phyloP scores from a whole-genome alignment of 2,888 invertebrate genomes.

The Standfussiana lucernea region DNA sequence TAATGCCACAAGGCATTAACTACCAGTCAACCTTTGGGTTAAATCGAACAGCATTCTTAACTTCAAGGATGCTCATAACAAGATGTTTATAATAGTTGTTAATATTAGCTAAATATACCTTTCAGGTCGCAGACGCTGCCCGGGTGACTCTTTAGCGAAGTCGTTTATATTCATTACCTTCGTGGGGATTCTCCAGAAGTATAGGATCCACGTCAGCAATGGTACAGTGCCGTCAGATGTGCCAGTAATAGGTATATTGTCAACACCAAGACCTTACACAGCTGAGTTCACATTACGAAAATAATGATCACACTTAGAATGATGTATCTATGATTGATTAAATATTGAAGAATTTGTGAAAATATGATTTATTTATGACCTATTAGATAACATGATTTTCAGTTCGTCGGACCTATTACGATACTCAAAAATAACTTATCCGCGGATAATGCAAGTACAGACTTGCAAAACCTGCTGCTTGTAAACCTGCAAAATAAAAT shows the following conservation, averaged over 20 bases:
- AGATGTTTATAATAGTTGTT: conserved; percentile 8
- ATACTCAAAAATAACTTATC: neutral
- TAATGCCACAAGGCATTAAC: neutral
- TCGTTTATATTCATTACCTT: conserved; percentile 91
- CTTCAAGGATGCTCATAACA: too few species aligned
- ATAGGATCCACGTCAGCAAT: conserved; percentile 76
- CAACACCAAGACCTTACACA: conserved; percentile 78
- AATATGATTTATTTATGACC: conserved; percentile 18
- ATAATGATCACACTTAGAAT: conserved; percentile 26
- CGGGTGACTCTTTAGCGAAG: conserved; percentile 92
- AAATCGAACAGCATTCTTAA: neutral
- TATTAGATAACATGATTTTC: neutral
- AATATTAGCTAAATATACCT: conserved; percentile 61
- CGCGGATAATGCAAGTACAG: neutral
- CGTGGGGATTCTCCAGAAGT: conserved; percentile 91
- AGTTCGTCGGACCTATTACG: neutral
- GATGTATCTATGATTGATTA: conserved; percentile 38
- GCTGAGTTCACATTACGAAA: conserved; percentile 78
- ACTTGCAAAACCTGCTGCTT: too few species aligned
- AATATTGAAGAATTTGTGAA: conserved; percentile 8
- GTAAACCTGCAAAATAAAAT: neutral
- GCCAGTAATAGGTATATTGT: conserved; percentile 79
- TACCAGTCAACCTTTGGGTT: neutral
- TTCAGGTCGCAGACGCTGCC: conserved; percentile 92
- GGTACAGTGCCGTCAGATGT: conserved; percentile 79